Percentiles rank a stretch among this genome's conserved stretches.
Evolutionary conservation across 2,888 invertebrate genomes (phyloP).

Genomic region (Aphodius sticticus): DNA sequence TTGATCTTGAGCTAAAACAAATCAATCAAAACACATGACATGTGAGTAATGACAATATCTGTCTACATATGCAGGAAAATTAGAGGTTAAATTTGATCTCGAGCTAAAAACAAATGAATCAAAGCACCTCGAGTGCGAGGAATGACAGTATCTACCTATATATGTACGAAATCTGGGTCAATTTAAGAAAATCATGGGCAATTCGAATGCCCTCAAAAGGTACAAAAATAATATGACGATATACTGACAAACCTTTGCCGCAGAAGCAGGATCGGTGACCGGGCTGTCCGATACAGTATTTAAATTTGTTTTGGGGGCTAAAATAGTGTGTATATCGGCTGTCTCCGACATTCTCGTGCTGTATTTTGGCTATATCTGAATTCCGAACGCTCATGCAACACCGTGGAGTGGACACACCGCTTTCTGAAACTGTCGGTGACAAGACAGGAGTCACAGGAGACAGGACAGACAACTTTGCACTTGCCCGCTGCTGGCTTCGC

Average conservation of each 20-base stretch:
- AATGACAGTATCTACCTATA: neutral
- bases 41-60: neutral
- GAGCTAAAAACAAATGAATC: neutral
- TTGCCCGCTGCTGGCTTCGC: too few species aligned
- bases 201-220: neutral
- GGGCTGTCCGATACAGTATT: constrained; percentile 75
- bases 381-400: constrained; percentile 12
- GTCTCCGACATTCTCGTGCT: constrained; percentile 54
- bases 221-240: neutral
- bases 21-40: neutral
- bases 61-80: neutral
- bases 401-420: constrained; percentile 15
- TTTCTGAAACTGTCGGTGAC: constrained; percentile 5
- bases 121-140: neutral
- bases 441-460: neutral
- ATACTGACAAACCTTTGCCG: constrained; percentile 61
- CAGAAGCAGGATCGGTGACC: constrained; percentile 78
- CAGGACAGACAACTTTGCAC: neutral
- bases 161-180: constrained; percentile 25
- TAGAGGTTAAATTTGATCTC: neutral
- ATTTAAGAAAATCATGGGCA: constrained; percentile 21
- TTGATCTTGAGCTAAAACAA: neutral
- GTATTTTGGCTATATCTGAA: constrained; percentile 28
- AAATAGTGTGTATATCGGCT: constrained; percentile 57
- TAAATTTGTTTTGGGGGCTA: constrained; percentile 58